Evolutionary conservation across 2,113 vertebrate genomes (phyloP), one percentile per base, ranked within the genome.

Genomic region (Halcyon malimbica): DNA sequence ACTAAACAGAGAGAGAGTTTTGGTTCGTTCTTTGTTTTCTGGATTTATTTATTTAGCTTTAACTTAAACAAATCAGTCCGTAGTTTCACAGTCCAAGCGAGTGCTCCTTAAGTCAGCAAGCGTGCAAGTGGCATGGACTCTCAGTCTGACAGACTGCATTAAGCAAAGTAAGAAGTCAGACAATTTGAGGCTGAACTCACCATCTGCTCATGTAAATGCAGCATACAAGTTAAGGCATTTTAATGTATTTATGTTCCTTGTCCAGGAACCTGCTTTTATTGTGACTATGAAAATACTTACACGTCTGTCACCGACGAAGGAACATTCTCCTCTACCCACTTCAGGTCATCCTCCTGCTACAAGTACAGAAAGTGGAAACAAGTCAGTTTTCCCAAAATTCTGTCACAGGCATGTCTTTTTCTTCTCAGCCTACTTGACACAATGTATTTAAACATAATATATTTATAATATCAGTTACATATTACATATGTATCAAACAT

Each of bases 321-420:
- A 86, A 98, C 98, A 9, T 98, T 98, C 83, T 98, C 98, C 88
- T 98, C 98, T 94, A 98, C 98, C 98, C 98, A 98, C 90, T 98
- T 98, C 90, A 98, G 95, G 94, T 98, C 98, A 97, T 98, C 98
- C 70, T 98, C 98, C 96, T 98, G 98, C 95, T 97, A 85, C 44
- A 85, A 77, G 89, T 9, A 96, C 17, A 96, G 35, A 94, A 96
- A 87, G 88, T 11, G 33, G 63, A 79, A 78, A 83, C 39, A 75
- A 82, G 81, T 91, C 51, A 93, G 18, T 84, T 75, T 81, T 80
- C 37, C 25, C 24, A 71, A 80, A 91, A 51, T 13, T 8, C 33
- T 84, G 28, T 79, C 50, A 80, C 7, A 57, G 13, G 15, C 25
- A 93, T 87, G 33, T 23, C 8, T 51, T 67, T 65, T 74, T 75